phyloP scores from a whole-genome alignment of 2,888 invertebrate species.

The Elgonia sp. region DNA sequence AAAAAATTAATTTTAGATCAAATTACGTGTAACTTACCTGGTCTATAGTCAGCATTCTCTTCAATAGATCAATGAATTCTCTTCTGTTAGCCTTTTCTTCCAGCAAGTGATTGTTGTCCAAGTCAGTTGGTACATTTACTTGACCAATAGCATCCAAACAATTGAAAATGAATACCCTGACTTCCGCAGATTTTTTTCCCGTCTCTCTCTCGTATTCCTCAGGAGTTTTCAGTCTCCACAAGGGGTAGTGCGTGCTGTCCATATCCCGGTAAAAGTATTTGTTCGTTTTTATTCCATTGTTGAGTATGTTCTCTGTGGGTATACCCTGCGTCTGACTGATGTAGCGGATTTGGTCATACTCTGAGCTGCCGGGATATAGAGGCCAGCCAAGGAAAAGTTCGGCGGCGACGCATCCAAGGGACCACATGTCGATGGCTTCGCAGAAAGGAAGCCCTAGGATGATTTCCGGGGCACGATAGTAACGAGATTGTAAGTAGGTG shows the following conservation, averaged over 20 bases:
- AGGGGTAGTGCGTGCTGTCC: slow-evolving; percentile 96
- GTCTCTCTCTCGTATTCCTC: slow-evolving; percentile 99
- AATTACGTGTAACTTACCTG: slow-evolving; percentile 89
- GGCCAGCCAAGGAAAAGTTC: slow-evolving; percentile 99
- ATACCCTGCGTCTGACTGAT: slow-evolving; percentile 98
- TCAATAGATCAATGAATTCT: slow-evolving; percentile 98
- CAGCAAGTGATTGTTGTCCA: slow-evolving; percentile 97
- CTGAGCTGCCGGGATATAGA: slow-evolving; percentile 99
- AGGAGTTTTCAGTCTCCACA: slow-evolving; percentile 96
- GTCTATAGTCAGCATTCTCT: slow-evolving; percentile 99
- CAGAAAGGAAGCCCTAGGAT: slow-evolving; percentile 99
- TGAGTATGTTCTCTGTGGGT: slow-evolving; percentile 99
- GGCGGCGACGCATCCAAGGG: slow-evolving; percentile 99
- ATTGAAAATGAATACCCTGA: slow-evolving; percentile 99
- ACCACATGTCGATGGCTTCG: slow-evolving; percentile 99
- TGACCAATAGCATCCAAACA: slow-evolving; percentile 99
- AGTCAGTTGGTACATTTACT: slow-evolving; percentile 98
- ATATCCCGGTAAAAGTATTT: slow-evolving; percentile 99
- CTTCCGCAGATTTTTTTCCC: slow-evolving; percentile 99
- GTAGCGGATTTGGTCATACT: slow-evolving; percentile 99
- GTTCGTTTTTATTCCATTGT: slow-evolving; percentile 98
- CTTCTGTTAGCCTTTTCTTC: slow-evolving; percentile 98
- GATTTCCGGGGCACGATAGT: slow-evolving; percentile 98
- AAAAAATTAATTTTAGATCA: not conserved
- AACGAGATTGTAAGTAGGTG: slow-evolving; percentile 99